phyloP scores from a whole-genome alignment of 2,113 vertebrate genomes.

The Fulica atra region DNA sequence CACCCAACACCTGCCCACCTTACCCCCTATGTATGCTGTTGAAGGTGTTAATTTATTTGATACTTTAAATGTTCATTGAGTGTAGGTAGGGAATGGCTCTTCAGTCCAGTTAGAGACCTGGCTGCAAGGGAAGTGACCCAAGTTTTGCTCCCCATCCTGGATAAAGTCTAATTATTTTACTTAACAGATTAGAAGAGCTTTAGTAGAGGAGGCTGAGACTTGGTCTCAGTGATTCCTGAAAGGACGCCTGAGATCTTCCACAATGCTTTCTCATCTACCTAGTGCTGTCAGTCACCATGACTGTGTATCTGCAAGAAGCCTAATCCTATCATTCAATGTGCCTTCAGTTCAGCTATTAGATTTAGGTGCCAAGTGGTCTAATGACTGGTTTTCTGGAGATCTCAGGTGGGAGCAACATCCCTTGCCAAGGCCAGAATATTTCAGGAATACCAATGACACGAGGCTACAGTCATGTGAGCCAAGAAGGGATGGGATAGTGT shows the following conservation, averaged over 20 bases:
- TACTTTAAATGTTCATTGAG: background rate
- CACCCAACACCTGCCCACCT: background rate
- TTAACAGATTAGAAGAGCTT: background rate
- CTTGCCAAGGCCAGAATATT: background rate
- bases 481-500: background rate
- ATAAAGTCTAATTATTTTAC: background rate
- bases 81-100: background rate
- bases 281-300: background rate
- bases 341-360: background rate
- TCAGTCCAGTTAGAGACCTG: background rate
- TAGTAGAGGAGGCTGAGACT: background rate
- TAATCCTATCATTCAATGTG: background rate
- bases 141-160: background rate
- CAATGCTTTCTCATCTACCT: background rate
- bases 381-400: background rate
- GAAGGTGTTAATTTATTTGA: background rate
- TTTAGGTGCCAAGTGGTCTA: background rate
- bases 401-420: background rate
- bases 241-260: background rate
- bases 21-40: background rate
- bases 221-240: too few relatives aligned
- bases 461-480: background rate
- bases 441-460: background rate
- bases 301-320: background rate
- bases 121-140: background rate